Conservation (phyloP, 1,140 invertebrate species). For the Bombus cullumanus region DNA sequence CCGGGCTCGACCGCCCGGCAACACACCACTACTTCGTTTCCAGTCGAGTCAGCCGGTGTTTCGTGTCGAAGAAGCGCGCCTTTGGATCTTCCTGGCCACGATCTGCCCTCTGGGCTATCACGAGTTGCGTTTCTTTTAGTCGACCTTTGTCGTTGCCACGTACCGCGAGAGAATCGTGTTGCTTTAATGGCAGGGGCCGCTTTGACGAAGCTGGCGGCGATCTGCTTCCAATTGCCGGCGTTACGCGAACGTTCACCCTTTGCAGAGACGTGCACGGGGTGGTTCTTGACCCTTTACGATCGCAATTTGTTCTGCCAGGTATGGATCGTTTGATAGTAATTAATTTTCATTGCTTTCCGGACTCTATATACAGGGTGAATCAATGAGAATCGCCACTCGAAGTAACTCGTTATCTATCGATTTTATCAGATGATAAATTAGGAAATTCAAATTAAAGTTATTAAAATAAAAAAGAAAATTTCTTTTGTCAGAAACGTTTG, state of each 20-base stretch:
- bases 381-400: too few species aligned
- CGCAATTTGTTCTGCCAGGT: too few species aligned
- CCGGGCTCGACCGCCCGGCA: background rate
- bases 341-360: too few species aligned
- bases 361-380: too few species aligned
- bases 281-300: too few species aligned
- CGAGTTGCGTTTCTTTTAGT: slow-evolving; percentile 18
- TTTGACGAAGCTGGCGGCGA: background rate
- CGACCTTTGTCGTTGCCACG: slow-evolving; percentile 23
- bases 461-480: too few species aligned
- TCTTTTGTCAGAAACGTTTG: too few species aligned
- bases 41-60: background rate
- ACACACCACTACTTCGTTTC: background rate
- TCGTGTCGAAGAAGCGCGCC: slow-evolving; percentile 9
- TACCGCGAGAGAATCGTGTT: slow-evolving; percentile 15
- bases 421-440: too few species aligned
- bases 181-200: background rate
- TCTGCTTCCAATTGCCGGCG: slow-evolving; percentile 16
- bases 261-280: too few species aligned
- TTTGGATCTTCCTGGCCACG: slow-evolving; percentile 28
- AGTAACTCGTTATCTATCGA: too few species aligned
- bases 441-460: too few species aligned
- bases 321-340: too few species aligned
- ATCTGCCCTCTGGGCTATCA: slow-evolving; percentile 31
- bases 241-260: background rate